These are phyloP conservation scores for Dromiciops gliroides DNA, from an alignment of 2,113 vertebrate species.

Conservation along the genomic window DNA sequence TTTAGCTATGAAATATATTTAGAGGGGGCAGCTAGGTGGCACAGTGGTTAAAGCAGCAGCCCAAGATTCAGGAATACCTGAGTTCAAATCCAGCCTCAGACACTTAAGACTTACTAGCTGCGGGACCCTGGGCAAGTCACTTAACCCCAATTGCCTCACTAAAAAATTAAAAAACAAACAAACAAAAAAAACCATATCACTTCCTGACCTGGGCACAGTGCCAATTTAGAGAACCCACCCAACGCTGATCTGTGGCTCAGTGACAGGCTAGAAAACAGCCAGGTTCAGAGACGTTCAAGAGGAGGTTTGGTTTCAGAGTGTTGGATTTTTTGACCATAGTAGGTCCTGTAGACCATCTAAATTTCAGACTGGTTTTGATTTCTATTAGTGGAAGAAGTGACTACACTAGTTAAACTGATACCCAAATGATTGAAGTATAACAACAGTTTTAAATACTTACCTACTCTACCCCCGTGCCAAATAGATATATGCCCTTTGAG, in stretches of 20 bases:
- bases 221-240: not conserved
- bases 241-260: not conserved
- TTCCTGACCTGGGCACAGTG: not conserved
- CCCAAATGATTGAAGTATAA: not conserved
- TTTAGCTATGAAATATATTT: too few species aligned
- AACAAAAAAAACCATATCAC: too few species aligned
- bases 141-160: too few species aligned
- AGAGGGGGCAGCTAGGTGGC: too few species aligned
- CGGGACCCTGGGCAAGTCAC: too few species aligned
- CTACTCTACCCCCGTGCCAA: not conserved
- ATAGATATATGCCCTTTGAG: not conserved
- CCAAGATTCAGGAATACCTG: too few species aligned
- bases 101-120: too few species aligned
- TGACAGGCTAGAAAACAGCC: not conserved
- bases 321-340: not conserved
- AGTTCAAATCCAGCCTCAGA: too few species aligned
- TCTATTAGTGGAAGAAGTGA: not conserved
- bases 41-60: too few species aligned
- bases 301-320: not conserved
- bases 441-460: not conserved
- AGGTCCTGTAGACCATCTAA: not conserved
- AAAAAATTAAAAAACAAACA: too few species aligned
- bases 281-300: not conserved
- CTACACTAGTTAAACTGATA: not conserved
- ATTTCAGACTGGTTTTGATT: not conserved